Percentiles rank a stretch among this genome's conserved stretches.
Conservation (phyloP, 2,113 vertebrate species). For the Agelaius phoeniceus region DNA sequence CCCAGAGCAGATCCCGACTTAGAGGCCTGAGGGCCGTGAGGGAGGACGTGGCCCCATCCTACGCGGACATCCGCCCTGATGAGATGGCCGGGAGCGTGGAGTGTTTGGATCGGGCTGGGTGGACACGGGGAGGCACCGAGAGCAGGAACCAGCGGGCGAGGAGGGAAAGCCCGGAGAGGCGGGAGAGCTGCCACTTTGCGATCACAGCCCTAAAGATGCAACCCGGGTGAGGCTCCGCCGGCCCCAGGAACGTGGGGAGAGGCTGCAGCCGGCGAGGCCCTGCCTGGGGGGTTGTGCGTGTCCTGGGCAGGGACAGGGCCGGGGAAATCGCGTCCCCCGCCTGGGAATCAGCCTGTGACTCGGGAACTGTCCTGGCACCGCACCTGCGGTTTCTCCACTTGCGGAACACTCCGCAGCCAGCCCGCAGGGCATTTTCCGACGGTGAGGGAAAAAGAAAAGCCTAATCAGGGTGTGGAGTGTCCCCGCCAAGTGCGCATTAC, state of each 20-base stretch:
- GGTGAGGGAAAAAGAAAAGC: not conserved
- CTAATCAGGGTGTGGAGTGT: not conserved
- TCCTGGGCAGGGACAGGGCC: not conserved
- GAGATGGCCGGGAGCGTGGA: not conserved
- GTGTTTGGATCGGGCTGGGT: not conserved
- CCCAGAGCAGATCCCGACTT: not conserved
- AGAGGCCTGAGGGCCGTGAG: not conserved
- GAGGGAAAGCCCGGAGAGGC: not conserved
- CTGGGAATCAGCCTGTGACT: not conserved
- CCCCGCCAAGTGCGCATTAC: not conserved
- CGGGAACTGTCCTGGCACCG: not conserved
- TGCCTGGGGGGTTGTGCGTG: not conserved
- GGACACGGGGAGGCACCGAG: too few species aligned
- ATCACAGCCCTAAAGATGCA: not conserved
- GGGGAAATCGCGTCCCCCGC: fast-evolving
- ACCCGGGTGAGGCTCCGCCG: not conserved
- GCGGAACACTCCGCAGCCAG: too few species aligned
- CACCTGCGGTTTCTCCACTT: fast-evolving
- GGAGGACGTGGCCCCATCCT: not conserved
- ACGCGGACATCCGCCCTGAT: fast-evolving
- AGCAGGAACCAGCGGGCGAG: not conserved
- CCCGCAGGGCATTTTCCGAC: fast-evolving
- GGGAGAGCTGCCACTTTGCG: fast-evolving
- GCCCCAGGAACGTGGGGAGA: not conserved
- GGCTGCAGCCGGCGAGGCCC: not conserved